A percentile compares a stretch with the other conserved stretches of the same genome.
These are phyloP conservation scores for Muscina levida DNA, from an alignment of 2,888 invertebrate species.

Conservation along the genomic window DNA sequence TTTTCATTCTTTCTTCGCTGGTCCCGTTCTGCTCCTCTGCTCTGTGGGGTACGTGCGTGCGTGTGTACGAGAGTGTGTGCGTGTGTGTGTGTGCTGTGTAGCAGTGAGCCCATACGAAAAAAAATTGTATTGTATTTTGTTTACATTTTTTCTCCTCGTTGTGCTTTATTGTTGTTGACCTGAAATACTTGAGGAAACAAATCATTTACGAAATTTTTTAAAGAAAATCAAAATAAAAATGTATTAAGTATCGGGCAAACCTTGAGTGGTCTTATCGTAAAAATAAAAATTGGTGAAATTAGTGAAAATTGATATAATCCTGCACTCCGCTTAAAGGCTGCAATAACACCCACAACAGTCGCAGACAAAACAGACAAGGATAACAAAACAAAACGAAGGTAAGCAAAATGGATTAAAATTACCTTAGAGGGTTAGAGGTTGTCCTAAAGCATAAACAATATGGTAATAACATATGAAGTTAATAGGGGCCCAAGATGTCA, in stretches of 20 bases:
- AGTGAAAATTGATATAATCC: background rate
- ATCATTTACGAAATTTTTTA: slow-evolving; percentile 1
- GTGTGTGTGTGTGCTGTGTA: slow-evolving; percentile 37
- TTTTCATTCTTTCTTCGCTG: no score
- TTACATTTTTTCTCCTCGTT: slow-evolving; percentile 48
- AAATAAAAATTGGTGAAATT: no score
- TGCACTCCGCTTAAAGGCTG: background rate
- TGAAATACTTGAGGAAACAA: slow-evolving; percentile 29
- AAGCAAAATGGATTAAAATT: no score
- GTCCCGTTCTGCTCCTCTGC: slow-evolving; percentile 20
- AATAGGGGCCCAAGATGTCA: no score
- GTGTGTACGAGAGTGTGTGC: slow-evolving; percentile 8
- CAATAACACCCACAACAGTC: background rate
- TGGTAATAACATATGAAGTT: no score
- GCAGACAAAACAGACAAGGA: background rate
- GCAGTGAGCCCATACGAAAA: slow-evolving; percentile 12
- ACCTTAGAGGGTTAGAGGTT: no score
- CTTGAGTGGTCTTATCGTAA: no score
- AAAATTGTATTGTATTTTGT: slow-evolving; percentile 54
- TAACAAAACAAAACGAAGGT: slow-evolving; percentile 12
- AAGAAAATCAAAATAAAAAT: slow-evolving; percentile 23
- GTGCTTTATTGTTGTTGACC: background rate
- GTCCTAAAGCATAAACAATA: no score
- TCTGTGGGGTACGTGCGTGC: slow-evolving; percentile 5
- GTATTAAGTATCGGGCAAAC: no score